These are phyloP conservation scores for Melanogrammus aeglefinus DNA, from an alignment of 2,797 vertebrate species.

Conservation along the genomic window DNA sequence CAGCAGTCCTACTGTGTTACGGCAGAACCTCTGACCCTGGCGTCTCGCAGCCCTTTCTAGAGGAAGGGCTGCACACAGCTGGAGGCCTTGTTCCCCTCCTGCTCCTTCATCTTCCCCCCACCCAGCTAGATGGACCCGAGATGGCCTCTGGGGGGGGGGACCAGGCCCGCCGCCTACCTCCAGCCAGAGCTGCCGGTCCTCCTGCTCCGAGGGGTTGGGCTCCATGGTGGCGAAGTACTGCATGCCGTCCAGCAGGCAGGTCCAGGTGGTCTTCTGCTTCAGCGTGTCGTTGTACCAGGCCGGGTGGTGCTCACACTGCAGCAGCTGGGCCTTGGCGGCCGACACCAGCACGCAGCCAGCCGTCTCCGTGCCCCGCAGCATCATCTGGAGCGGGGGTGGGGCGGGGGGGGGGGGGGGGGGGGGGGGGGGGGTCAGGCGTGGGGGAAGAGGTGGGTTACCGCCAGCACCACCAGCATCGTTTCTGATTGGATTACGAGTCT, in stretches of 20 bases:
- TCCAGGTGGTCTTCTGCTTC: slow-evolving; percentile 98
- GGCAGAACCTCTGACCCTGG: too few species aligned
- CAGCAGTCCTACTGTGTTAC: too few species aligned
- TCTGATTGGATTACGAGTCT: too few species aligned
- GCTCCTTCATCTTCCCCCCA: not conserved
- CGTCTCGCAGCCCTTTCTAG: too few species aligned
- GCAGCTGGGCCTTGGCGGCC: slow-evolving; percentile 91
- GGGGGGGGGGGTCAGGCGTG: not conserved
- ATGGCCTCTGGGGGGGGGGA: not conserved
- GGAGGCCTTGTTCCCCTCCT: too few species aligned
- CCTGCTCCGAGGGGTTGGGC: slow-evolving; percentile 85
- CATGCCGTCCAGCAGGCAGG: slow-evolving; percentile 94
- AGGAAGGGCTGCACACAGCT: too few species aligned
- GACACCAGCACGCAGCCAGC: slow-evolving; percentile 96
- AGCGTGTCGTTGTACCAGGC: slow-evolving; percentile 95
- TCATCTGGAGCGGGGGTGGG: slow-evolving; percentile 78
- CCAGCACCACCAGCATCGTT: too few species aligned
- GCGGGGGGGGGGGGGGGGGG: not conserved
- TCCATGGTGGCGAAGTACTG: slow-evolving; percentile 99
- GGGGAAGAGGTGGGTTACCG: too few species aligned
- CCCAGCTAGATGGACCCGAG: not conserved
- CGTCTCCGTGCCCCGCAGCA: slow-evolving; percentile 93
- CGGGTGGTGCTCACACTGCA: slow-evolving; percentile 94
- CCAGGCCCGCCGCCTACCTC: slow-evolving; percentile 73
- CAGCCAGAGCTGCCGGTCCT: slow-evolving; percentile 91